Conservation (phyloP, 2,888 invertebrate genomes). For the Pristionchus mayeri region DNA sequence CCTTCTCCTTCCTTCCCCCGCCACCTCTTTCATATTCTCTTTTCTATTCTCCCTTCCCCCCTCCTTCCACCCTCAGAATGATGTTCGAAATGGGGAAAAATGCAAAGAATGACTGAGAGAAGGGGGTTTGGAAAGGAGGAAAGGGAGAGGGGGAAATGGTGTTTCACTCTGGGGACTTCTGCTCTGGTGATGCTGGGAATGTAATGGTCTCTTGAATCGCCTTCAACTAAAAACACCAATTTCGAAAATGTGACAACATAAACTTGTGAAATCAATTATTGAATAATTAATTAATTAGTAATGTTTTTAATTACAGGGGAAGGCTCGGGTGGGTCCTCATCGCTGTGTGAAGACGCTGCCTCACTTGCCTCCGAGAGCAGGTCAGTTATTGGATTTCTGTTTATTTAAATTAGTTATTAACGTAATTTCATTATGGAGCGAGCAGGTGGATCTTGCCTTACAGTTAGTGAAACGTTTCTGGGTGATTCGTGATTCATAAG, state of each 20-base stretch:
- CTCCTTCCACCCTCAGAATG: background rate
- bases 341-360: constrained; percentile 37
- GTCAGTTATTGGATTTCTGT: background rate
- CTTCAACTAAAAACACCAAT: background rate
- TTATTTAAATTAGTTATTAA: background rate
- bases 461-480: too few relatives aligned
- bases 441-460: too few relatives aligned
- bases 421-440: background rate
- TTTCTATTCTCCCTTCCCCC: background rate
- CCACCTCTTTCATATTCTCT: background rate
- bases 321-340: constrained; percentile 47
- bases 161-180: too few relatives aligned
- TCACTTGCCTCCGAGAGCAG: constrained; percentile 41
- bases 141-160: too few relatives aligned
- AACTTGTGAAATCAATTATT: too few relatives aligned
- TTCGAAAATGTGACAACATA: background rate
- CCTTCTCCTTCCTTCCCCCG: constrained; percentile 3
- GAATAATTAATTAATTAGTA: too few relatives aligned
- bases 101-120: constrained; percentile 33
- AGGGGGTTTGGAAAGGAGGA: background rate
- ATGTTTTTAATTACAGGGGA: constrained; percentile 3
- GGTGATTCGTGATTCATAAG: too few relatives aligned
- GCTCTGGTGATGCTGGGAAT: background rate
- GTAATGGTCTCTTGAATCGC: background rate
- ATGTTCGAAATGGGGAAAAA: background rate